A percentile compares a stretch with the other conserved stretches of the same genome.
These are phyloP conservation scores for Gnathonemus echidnorhynchus DNA, from an alignment of 2,113 vertebrate species.

Conservation along the genomic window DNA sequence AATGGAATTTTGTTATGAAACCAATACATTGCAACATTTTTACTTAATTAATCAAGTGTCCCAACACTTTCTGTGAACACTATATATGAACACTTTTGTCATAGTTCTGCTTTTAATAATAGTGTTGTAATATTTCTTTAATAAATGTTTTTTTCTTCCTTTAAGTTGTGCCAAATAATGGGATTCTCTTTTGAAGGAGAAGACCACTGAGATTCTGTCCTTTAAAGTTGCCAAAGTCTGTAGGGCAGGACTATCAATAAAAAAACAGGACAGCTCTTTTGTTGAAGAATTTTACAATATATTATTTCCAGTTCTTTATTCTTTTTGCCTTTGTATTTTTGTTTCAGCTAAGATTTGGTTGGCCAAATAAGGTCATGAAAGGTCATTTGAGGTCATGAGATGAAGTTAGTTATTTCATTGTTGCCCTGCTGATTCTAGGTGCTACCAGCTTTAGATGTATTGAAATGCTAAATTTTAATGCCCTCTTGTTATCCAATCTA, in stretches of 20 bases:
- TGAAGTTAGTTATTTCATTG: constrained; percentile 3
- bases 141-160: neutral
- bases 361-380: constrained; percentile 32
- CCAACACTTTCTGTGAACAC: neutral
- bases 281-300: neutral
- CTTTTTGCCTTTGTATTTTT: neutral
- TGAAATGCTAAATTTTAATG: constrained; percentile 46
- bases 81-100: neutral
- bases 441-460: constrained; percentile 37
- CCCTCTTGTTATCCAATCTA: constrained; percentile 13
- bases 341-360: neutral
- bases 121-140: neutral
- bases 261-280: neutral
- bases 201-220: neutral
- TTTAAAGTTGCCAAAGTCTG: neutral
- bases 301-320: neutral
- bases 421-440: neutral
- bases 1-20: neutral
- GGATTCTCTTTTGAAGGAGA: neutral
- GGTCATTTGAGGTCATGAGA: constrained; percentile 39
- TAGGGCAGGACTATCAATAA: neutral
- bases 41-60: neutral
- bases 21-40: neutral
- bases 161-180: neutral
- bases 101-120: neutral